Percentiles rank a stretch among this genome's conserved stretches.
These are phyloP conservation scores for Stigmatopora nigra DNA, from an alignment of 2,113 vertebrate species.

Conservation along the genomic window DNA sequence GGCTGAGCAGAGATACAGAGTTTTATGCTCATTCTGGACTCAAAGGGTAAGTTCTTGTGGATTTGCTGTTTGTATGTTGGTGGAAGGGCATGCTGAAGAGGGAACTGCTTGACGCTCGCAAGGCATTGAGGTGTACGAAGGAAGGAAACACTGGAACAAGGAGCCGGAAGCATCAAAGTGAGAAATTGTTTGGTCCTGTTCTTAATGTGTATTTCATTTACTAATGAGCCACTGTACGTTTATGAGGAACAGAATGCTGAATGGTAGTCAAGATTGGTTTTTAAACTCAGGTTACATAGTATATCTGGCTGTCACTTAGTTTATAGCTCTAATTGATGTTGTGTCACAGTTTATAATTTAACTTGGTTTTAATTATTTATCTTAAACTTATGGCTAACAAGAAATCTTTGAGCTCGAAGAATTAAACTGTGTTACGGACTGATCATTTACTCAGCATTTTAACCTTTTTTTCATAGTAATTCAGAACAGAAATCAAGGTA, in stretches of 20 bases:
- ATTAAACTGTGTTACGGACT: neutral
- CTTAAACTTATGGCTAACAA: neutral
- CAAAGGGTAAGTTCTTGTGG: neutral
- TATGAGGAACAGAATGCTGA: neutral
- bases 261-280: neutral
- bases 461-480: neutral
- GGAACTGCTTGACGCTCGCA: constrained; percentile 59
- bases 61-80: neutral
- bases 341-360: neutral
- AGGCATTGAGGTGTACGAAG: constrained; percentile 45
- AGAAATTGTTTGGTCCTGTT: constrained; percentile 32
- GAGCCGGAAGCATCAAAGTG: constrained; percentile 56
- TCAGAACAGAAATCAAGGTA: neutral
- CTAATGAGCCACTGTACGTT: neutral
- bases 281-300: neutral
- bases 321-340: neutral
- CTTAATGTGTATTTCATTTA: neutral
- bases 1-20: constrained; percentile 21
- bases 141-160: constrained; percentile 40
- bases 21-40: neutral
- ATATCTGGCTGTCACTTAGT: neutral
- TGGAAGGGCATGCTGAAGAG: constrained; percentile 36
- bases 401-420: neutral
- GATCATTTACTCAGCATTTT: neutral
- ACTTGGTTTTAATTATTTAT: neutral